Evolutionary conservation across 1,140 invertebrate species (phyloP), one percentile per base, ranked within the genome.

Genomic region (Lanistes nyassanus): DNA sequence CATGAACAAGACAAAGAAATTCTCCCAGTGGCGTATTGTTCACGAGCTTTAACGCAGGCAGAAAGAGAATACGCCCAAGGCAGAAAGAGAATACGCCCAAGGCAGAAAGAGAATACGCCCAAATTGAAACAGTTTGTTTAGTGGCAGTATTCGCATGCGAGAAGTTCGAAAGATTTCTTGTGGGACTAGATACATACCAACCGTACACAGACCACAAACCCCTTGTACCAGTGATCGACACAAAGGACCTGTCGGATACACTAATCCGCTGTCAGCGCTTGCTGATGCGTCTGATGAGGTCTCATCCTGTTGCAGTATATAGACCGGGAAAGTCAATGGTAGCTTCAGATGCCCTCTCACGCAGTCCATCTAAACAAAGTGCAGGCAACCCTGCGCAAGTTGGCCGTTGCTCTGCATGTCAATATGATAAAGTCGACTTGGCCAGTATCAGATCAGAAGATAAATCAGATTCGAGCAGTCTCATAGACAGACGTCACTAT

Each of bases 81-180:
- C n/a, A n/a, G n/a, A n/a, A n/a, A n/a, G n/a, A n/a, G n/a, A n/a
- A n/a, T n/a, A n/a, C n/a, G n/a, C n/a, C n/a, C n/a, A 36, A 69
- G 11, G n/a, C 89, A 7, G 88, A 92, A 79, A 76, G 82, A 79
- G 90, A 87, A 58, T 91, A 92, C 65, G 81, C 88, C 23, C 89
- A 90, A 76, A 89, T 91, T 39, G 90, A 92, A 58, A 91, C 88
- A 82, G 91, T 92, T 85, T 90, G 86, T 9, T 79, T 91, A n/a
- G 88, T 89, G 13, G 84, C 91, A n/a, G 77, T 91, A 0, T 92
- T 87, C 83, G 88, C 87, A 2, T 87, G 92, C n/a, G 85, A 88
- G 69, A 90, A 90, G 81, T 92, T 92, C 83, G 82, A 89, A n/a
- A 76, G 89, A 56, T 92, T 90, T 80, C 68, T 91, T 7, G 88